A percentile compares a stretch with the other conserved stretches of the same genome.
phyloP scores from a whole-genome alignment of 2,113 vertebrate species.

The Mesitornis unicolor region DNA sequence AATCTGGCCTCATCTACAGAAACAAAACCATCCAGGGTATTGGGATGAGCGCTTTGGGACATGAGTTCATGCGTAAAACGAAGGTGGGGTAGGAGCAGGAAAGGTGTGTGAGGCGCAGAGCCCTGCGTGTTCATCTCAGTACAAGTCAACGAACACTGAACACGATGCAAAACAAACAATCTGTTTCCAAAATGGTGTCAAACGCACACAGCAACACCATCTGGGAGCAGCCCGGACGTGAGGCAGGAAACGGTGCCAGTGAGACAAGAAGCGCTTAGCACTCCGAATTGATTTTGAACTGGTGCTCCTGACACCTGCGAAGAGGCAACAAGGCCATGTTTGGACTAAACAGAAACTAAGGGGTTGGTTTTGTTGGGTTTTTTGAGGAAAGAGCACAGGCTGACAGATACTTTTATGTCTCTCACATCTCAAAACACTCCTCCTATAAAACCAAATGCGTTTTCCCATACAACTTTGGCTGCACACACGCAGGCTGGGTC shows the following conservation, averaged over 20 bases:
- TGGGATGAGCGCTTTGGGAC: background rate
- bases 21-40: background rate
- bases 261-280: background rate
- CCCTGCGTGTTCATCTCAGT: background rate
- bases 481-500: accelerated
- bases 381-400: no score
- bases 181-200: background rate
- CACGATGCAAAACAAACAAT: background rate
- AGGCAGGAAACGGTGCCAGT: background rate
- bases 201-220: background rate
- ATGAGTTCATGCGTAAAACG: background rate
- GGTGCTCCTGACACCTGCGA: background rate
- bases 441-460: background rate
- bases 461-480: background rate
- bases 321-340: background rate
- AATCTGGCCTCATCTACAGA: background rate
- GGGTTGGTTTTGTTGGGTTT: no score
- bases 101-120: background rate
- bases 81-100: background rate
- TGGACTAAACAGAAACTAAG: background rate
- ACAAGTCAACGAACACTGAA: background rate
- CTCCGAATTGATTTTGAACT: background rate
- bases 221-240: background rate
- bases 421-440: background rate
- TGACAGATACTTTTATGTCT: background rate